Conservation (phyloP, 2,113 vertebrate genomes). For the Coptodon rendalli region DNA sequence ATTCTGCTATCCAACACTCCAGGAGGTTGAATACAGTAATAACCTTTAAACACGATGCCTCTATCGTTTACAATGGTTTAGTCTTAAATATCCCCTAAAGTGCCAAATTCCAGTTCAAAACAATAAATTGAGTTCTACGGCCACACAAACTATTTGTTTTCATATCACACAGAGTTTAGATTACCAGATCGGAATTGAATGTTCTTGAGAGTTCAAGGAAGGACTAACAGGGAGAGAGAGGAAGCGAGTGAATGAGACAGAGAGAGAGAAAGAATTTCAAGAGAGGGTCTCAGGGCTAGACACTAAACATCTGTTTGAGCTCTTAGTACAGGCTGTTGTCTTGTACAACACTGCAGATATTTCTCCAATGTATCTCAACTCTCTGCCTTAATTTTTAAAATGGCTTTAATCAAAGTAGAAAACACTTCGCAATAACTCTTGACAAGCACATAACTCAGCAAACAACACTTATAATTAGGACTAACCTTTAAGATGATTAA, state of each 20-base stretch:
- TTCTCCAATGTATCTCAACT: not conserved
- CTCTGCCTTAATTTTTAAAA: not conserved
- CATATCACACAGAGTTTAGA: not conserved
- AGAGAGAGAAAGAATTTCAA: not conserved
- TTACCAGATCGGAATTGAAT: not conserved
- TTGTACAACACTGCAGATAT: not conserved
- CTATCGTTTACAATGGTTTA: not conserved
- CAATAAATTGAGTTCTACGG: not conserved
- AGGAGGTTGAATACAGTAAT: not conserved
- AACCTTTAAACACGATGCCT: not conserved
- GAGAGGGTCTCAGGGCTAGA: constrained; percentile 6
- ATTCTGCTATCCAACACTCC: not conserved
- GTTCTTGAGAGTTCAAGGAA: not conserved
- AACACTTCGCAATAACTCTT: not conserved
- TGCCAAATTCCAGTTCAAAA: not conserved
- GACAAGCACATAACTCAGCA: not conserved
- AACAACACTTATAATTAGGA: not conserved
- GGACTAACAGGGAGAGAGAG: not conserved
- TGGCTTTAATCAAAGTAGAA: not conserved
- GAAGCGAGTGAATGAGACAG: not conserved
- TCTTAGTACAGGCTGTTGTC: constrained; percentile 7
- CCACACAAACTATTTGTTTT: not conserved
- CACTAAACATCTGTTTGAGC: constrained; percentile 32
- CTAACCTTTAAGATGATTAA: constrained; percentile 28
- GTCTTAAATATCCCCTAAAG: not conserved